Evolutionary conservation across 2,797 vertebrate genomes (phyloP), one percentile per base, ranked within the genome.

Genomic region (Taeniopygia guttata): DNA sequence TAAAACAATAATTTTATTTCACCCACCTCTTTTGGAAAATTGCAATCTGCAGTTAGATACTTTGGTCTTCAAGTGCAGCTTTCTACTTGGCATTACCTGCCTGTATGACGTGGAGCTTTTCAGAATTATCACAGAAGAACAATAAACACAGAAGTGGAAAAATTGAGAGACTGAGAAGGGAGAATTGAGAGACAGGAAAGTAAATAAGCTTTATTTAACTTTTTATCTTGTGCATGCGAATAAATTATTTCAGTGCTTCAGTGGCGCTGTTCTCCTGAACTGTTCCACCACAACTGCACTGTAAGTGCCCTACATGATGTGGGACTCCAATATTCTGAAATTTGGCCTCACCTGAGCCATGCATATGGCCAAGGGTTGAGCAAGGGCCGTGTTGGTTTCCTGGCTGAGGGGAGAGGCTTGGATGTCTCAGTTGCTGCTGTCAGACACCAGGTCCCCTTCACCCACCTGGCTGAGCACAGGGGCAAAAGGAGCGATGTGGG

Each of bases 401-500:
- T 54, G 13, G 18, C 30, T 66, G 54, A 75, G 69, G 9, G 18
- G 34, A 72, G n/a, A 13, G 56, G 14, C 18, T n/a, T 25, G 32
- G 18, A 6, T 79, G 15, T 54, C 40, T 88, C 48, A 45, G 40
- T 6, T 54, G 55, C 36, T 83, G 23, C 16, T 69, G 11, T 40
- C 73, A 80, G 64, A n/a, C 7, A 22, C 52, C 34, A 63, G 20
- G 19, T 58, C 42, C 42, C 27, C 42, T 55, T 60, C 62, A 22
- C 15, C 56, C 69, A 3, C 34, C 52, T 63, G 46, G 7, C n/a
- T 56, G 64, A 74, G 79, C 52, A n/a, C 48, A n/a, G 43, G 17
- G n/a, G 7, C 0, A 0, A 13, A n/a, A 36, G 11, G 12, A 4
- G 9, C 9, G 20, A 3, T 48, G 1, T 3, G 19, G 58, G 29